These are phyloP conservation scores for Nothobranchius kuhntae DNA, from an alignment of 2,113 vertebrate genomes.

Conservation along the genomic window DNA sequence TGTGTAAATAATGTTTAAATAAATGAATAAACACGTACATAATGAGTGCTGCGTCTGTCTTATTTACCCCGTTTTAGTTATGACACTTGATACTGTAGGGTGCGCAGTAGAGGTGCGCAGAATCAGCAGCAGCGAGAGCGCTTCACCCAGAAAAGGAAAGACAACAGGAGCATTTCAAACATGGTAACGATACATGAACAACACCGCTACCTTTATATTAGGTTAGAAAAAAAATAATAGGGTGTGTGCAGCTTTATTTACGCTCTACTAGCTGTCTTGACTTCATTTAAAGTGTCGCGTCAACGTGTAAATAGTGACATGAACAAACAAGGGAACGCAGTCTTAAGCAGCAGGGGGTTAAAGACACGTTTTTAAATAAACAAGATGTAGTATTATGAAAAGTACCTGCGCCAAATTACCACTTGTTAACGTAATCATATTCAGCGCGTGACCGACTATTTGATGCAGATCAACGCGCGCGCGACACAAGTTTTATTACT, in stretches of 20 bases:
- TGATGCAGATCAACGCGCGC: too few species aligned
- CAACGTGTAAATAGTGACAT: neutral
- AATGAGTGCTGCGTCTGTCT: neutral
- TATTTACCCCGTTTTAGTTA: neutral
- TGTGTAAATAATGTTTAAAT: slow-evolving; percentile 81
- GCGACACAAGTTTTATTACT: too few species aligned
- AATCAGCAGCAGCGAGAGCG: neutral
- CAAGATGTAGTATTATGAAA: neutral
- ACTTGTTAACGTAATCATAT: neutral
- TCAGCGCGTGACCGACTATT: neutral
- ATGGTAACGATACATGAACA: slow-evolving; percentile 35
- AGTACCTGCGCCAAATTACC: neutral
- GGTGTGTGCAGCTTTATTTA: neutral
- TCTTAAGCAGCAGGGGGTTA: too few species aligned
- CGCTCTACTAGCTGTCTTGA: neutral
- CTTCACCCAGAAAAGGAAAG: neutral
- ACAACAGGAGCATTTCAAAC: neutral
- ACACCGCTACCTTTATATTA: neutral
- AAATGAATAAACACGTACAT: slow-evolving; percentile 58
- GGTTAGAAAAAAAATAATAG: neutral
- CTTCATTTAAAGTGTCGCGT: neutral
- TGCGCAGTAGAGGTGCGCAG: neutral
- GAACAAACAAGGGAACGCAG: slow-evolving; percentile 1
- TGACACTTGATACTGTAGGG: slow-evolving; percentile 24
- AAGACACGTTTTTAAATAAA: neutral